phyloP scores from a whole-genome alignment of 2,113 vertebrate genomes.

The Carlito syrichta region DNA sequence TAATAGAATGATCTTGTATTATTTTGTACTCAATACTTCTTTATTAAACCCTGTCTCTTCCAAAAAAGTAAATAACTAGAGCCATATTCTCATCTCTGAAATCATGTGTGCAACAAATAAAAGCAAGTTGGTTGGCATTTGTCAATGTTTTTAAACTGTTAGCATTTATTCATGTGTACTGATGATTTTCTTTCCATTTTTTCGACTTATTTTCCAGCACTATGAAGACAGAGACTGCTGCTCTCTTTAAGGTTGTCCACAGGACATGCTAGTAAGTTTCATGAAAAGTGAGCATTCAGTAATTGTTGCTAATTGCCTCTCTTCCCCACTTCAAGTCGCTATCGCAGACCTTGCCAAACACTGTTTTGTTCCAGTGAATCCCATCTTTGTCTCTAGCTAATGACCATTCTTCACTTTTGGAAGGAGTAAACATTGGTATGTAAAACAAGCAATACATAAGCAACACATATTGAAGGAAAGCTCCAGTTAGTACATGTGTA shows the following conservation, averaged over 20 bases:
- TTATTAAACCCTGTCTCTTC: neutral
- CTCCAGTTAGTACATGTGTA: neutral
- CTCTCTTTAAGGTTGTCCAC: neutral
- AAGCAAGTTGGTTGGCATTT: neutral
- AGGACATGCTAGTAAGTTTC: neutral
- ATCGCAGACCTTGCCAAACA: neutral
- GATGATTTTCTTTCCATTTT: neutral
- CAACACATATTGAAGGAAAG: neutral
- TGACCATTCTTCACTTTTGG: neutral
- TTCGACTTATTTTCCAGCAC: neutral
- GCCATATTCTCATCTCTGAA: neutral
- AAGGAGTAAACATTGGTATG: constrained; percentile 17
- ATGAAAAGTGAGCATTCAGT: neutral
- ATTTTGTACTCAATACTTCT: neutral
- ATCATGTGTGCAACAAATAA: neutral
- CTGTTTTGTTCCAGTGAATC: constrained; percentile 19
- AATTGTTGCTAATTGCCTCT: neutral
- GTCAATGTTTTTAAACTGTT: neutral
- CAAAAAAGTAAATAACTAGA: neutral
- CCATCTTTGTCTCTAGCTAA: constrained; percentile 28
- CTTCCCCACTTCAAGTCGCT: neutral
- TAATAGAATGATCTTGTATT: neutral
- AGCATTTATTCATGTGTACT: neutral
- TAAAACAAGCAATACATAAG: constrained; percentile 5
- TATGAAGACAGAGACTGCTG: neutral